These are phyloP conservation scores for Nyctibius bracteatus DNA, from an alignment of 2,113 vertebrate genomes.

Conservation along the genomic window DNA sequence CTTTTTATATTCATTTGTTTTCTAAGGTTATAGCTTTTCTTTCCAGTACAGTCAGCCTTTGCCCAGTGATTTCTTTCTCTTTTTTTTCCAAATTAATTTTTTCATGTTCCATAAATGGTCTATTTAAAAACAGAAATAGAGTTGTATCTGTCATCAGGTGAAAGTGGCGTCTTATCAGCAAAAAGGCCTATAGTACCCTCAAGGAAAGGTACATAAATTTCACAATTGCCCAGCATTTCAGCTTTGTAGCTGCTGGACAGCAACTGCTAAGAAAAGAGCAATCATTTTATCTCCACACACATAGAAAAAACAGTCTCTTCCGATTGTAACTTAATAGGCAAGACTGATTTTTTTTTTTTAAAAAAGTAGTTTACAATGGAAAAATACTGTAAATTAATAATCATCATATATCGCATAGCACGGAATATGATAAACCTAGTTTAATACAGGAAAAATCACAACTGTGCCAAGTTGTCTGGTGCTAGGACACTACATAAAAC, in stretches of 20 bases:
- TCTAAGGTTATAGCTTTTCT: not conserved
- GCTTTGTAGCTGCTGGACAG: not conserved
- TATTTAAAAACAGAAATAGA: not conserved
- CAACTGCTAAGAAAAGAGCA: not conserved
- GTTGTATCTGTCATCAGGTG: not conserved
- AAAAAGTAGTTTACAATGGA: not conserved
- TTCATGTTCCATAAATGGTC: not conserved
- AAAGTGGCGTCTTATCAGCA: not conserved
- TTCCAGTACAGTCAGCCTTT: not conserved
- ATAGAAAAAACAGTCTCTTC: not conserved
- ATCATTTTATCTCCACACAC: not conserved
- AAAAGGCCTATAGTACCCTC: not conserved
- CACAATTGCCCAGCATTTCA: not conserved
- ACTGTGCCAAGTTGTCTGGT: not conserved
- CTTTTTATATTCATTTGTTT: not conserved
- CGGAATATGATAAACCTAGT: not conserved
- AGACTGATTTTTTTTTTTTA: not conserved
- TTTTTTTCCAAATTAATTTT: not conserved
- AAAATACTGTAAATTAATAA: not conserved
- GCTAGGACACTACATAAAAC: not conserved
- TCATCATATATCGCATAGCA: not conserved
- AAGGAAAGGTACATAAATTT: not conserved
- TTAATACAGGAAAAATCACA: not conserved
- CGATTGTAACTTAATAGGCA: constrained; percentile 9
- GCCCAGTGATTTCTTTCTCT: not conserved